Conservation (phyloP, 2,888 invertebrate species). For the Teleiodes luculella region DNA sequence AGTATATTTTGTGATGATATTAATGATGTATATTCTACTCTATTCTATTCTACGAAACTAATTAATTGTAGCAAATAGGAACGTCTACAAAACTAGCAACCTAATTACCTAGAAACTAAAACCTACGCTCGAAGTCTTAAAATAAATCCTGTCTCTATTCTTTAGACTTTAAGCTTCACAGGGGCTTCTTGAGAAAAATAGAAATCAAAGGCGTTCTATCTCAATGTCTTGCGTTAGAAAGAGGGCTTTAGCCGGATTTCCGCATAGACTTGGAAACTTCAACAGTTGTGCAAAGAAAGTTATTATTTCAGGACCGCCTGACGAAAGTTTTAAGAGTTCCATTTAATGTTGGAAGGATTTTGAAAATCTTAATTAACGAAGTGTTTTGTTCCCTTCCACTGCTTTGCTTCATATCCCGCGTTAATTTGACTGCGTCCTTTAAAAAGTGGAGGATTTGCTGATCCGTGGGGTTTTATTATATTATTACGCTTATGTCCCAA, state of each 20-base stretch:
- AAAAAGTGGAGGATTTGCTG: no score
- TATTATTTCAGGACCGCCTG: background rate
- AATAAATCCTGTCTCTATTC: constrained; percentile 7
- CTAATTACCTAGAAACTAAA: no score
- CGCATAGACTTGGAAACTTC: constrained; percentile 16
- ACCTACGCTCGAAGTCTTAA: background rate
- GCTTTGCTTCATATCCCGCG: background rate
- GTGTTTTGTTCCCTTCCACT: background rate
- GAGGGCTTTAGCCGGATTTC: constrained; percentile 25
- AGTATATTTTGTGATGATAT: no score
- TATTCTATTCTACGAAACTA: no score
- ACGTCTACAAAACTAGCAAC: no score
- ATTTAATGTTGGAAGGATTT: background rate
- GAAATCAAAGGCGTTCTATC: constrained; percentile 11
- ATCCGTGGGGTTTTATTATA: no score
- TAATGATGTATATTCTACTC: no score
- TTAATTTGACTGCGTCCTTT: background rate
- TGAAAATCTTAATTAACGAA: background rate
- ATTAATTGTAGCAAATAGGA: no score
- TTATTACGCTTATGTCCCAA: no score
- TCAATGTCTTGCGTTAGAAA: constrained; percentile 20
- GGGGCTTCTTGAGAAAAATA: constrained; percentile 6
- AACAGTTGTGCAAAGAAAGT: constrained; percentile 7
- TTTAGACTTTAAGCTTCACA: background rate
- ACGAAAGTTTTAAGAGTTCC: constrained; percentile 5